A percentile compares a stretch with the other conserved stretches of the same genome.
phyloP scores from a whole-genome alignment of 1,140 invertebrate species.

The Galleria mellonella region DNA sequence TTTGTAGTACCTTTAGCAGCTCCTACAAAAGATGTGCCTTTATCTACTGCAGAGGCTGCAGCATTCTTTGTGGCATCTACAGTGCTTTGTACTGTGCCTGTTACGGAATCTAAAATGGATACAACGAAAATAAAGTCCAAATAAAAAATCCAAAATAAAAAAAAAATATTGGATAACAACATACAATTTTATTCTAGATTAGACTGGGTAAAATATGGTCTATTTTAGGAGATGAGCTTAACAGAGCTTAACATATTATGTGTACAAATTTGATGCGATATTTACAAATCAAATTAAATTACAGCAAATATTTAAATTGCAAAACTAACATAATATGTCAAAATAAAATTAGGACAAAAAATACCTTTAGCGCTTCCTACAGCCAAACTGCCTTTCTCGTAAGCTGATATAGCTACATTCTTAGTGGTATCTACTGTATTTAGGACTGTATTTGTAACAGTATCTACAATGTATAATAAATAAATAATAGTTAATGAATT shows the following conservation, averaged over 20 bases:
- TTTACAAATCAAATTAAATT: no score
- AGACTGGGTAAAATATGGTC: no score
- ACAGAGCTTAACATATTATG: no score
- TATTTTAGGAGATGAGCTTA: no score
- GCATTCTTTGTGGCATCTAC: slow-evolving; percentile 15
- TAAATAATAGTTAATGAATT: background rate
- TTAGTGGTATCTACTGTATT: slow-evolving; percentile 18
- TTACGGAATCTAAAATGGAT: slow-evolving; percentile 33
- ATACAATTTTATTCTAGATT: no score
- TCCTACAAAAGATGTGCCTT: slow-evolving; percentile 6
- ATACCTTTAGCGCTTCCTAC: slow-evolving; percentile 20
- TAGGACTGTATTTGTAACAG: slow-evolving; percentile 5
- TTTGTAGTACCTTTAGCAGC: slow-evolving; percentile 26
- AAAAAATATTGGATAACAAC: no score
- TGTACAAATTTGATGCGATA: no score
- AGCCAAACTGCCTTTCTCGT: slow-evolving; percentile 13
- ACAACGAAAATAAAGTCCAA: background rate
- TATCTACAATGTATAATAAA: slow-evolving; percentile 11
- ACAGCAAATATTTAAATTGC: background rate
- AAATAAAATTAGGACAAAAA: background rate
- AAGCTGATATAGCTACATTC: slow-evolving; percentile 14
- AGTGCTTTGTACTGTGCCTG: slow-evolving; percentile 17
- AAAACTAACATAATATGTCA: background rate
- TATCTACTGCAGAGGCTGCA: slow-evolving; percentile 13
- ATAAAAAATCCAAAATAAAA: background rate